These are phyloP conservation scores for Lysiphlebus fabarum DNA, from an alignment of 1,140 invertebrate species.

Conservation along the genomic window DNA sequence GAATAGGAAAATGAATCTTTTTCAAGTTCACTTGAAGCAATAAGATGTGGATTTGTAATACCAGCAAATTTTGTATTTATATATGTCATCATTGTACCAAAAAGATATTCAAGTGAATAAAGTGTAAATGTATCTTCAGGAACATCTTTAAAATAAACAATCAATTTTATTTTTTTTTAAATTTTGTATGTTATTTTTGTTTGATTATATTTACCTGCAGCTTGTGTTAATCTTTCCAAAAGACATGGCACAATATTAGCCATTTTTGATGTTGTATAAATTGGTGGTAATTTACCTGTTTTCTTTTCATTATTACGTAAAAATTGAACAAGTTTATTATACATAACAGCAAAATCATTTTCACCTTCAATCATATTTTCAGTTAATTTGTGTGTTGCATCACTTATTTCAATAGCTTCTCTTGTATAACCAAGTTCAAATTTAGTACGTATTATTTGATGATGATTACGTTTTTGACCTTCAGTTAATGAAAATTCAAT, in stretches of 20 bases:
- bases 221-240: constrained; percentile 45
- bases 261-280: constrained; percentile 48
- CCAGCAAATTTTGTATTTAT: constrained; percentile 26
- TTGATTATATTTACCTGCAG: constrained; percentile 35
- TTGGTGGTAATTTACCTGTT: constrained; percentile 42
- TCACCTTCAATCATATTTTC: constrained; percentile 39
- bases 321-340: constrained; percentile 47
- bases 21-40: constrained; percentile 51
- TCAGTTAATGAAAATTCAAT: constrained; percentile 53
- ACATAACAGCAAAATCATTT: constrained; percentile 33
- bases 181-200: too few relatives aligned
- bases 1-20: constrained; percentile 56
- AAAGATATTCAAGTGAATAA: constrained; percentile 57
- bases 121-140: constrained; percentile 42
- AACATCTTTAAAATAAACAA: background rate
- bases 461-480: constrained; percentile 55
- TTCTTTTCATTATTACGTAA: constrained; percentile 31
- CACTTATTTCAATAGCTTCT: constrained; percentile 50
- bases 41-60: constrained; percentile 43
- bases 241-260: constrained; percentile 35
- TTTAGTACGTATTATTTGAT: constrained; percentile 52
- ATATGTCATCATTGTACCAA: constrained; percentile 51
- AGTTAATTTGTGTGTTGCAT: constrained; percentile 54
- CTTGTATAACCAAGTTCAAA: constrained; percentile 56
- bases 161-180: too few relatives aligned